Evolutionary conservation across 2,113 vertebrate species (phyloP).

Genomic region (Garra rufa): DNA sequence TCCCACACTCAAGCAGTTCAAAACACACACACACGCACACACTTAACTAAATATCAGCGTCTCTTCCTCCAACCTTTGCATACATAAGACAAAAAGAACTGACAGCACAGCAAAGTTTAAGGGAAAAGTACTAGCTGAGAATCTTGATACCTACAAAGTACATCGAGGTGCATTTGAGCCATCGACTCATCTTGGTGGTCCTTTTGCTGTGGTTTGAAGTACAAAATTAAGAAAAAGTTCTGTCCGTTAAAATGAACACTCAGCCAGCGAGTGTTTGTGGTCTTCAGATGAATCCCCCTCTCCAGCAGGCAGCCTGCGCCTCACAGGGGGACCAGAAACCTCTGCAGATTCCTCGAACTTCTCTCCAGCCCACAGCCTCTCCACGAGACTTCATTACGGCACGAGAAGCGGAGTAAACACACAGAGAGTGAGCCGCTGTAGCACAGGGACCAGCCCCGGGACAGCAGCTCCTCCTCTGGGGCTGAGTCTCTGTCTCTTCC

Average conservation of each 20-base stretch:
- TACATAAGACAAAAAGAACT: neutral
- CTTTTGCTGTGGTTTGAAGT: conserved; percentile 70
- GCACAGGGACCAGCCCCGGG: conserved; percentile 74
- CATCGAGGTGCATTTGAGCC: conserved; percentile 87
- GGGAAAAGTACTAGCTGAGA: neutral
- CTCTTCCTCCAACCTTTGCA: neutral
- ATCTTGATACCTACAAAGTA: conserved; percentile 85
- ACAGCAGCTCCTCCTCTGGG: conserved; percentile 74
- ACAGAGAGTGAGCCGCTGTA: conserved; percentile 52
- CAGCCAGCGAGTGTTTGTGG: conserved; percentile 70
- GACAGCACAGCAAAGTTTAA: neutral
- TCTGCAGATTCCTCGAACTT: conserved; percentile 60
- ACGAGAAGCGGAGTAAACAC: conserved; percentile 47
- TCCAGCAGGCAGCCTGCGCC: conserved; percentile 56
- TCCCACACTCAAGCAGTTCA: conserved; percentile 22
- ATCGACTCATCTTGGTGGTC: conserved; percentile 86
- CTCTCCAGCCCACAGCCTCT: conserved; percentile 68
- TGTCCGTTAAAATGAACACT: conserved; percentile 62
- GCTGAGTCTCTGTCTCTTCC: conserved; percentile 49
- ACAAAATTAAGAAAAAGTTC: conserved; percentile 39
- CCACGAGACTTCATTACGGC: conserved; percentile 80
- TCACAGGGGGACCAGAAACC: conserved; percentile 53
- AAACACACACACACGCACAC: conserved; percentile 7
- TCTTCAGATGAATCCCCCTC: conserved; percentile 60
- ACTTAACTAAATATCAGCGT: neutral